phyloP scores from a whole-genome alignment of 1,140 invertebrate species.

The Halictus rubicundus region DNA sequence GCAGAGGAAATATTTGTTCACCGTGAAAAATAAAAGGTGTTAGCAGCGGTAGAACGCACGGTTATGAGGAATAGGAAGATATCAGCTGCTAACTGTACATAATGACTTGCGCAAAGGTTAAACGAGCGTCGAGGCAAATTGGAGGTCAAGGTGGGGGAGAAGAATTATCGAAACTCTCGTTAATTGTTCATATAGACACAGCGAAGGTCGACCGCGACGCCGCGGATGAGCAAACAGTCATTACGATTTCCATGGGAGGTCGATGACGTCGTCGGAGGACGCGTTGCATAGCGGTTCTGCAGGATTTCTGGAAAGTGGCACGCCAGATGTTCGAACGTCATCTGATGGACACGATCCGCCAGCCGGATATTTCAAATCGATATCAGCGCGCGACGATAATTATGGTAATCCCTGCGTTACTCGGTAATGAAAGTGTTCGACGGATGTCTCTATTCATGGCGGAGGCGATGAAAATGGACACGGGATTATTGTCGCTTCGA shows the following conservation, averaged over 20 bases:
- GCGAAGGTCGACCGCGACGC: slow-evolving; percentile 1
- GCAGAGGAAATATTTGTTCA: no score
- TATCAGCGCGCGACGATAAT: neutral
- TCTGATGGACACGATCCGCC: slow-evolving; percentile 56
- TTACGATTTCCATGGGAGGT: slow-evolving; percentile 4
- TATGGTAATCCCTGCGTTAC: neutral
- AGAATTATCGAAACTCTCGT: neutral
- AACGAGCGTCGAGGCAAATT: neutral
- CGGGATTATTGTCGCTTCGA: neutral
- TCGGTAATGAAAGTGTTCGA: neutral
- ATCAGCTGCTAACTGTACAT: neutral
- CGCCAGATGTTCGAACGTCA: slow-evolving; percentile 64
- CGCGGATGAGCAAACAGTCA: slow-evolving; percentile 10
- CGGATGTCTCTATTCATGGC: neutral
- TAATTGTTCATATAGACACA: slow-evolving; percentile 26
- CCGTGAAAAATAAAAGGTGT: no score
- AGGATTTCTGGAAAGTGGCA: slow-evolving; percentile 66
- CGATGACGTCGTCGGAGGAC: slow-evolving; percentile 25
- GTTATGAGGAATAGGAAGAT: no score
- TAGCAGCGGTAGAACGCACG: no score
- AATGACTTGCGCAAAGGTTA: neutral
- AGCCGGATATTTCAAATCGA: slow-evolving; percentile 3
- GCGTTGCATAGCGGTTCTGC: slow-evolving; percentile 63
- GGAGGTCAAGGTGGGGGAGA: slow-evolving; percentile 9
- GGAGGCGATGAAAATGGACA: neutral